These are phyloP conservation scores for Myathropa florea DNA, from an alignment of 2,888 invertebrate genomes.

Conservation along the genomic window DNA sequence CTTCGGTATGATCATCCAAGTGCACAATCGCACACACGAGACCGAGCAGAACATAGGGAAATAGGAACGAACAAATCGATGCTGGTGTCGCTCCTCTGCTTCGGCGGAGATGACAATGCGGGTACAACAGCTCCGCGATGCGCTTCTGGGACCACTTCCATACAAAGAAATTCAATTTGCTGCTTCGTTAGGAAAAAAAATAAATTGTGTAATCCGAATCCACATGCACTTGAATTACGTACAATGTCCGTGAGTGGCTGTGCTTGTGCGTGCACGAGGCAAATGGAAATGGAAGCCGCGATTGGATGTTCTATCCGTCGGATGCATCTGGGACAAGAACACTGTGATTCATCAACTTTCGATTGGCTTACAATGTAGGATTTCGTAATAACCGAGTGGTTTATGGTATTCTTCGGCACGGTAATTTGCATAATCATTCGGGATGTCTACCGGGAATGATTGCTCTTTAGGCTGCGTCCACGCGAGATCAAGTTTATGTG, in stretches of 20 bases:
- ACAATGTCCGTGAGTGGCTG: not conserved
- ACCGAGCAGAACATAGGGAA: conserved; percentile 41
- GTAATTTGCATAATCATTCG: conserved; percentile 50
- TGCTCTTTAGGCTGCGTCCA: conserved; percentile 32
- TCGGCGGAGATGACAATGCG: conserved; percentile 1
- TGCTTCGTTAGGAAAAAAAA: conserved; percentile 47
- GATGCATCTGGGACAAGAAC: conserved; percentile 5
- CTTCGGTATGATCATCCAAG: not conserved
- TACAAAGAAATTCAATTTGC: conserved; percentile 56
- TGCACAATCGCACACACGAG: not conserved
- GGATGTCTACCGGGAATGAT: conserved; percentile 37
- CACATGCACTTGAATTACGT: conserved; percentile 54
- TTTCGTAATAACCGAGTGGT: conserved; percentile 9
- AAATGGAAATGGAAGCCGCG: not conserved
- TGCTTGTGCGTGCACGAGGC: conserved; percentile 13
- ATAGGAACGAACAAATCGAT: conserved; percentile 43
- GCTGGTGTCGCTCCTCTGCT: not conserved
- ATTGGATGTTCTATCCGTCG: conserved; percentile 13
- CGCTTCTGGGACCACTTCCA: too few species aligned
- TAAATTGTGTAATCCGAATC: conserved; percentile 50
- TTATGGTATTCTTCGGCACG: conserved; percentile 9
- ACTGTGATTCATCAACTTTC: conserved; percentile 41
- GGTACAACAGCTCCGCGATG: conserved; percentile 4
- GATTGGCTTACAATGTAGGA: conserved; percentile 5
- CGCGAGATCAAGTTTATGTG: conserved; percentile 35